Conservation (phyloP, 1,140 invertebrate genomes). For the Portunus trituberculatus region DNA sequence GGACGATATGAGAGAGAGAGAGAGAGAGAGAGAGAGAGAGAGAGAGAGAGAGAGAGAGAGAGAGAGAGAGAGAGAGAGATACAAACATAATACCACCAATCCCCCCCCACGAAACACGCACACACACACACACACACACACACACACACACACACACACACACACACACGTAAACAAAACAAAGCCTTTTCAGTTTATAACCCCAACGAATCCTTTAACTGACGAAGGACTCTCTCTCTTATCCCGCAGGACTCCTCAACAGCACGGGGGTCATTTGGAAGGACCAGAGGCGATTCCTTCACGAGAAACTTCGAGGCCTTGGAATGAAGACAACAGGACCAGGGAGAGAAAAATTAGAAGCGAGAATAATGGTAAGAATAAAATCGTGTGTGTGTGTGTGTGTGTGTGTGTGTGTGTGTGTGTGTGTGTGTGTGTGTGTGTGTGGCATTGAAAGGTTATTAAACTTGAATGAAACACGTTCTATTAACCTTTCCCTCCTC, state of each 20-base stretch:
- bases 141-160: too few relatives aligned
- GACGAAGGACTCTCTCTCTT: not conserved
- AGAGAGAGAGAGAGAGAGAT: not conserved
- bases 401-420: not conserved
- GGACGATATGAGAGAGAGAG: too few relatives aligned
- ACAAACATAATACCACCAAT: too few relatives aligned
- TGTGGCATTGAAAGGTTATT: not conserved
- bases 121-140: too few relatives aligned
- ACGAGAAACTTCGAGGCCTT: slow-evolving; percentile 85
- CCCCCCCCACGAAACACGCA: not conserved
- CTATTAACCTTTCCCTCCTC: not conserved
- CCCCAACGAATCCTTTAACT: not conserved
- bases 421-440: not conserved
- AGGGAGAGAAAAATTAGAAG: slow-evolving; percentile 91
- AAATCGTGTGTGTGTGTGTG: not conserved
- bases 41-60: slow-evolving; percentile 46
- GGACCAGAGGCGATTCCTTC: slow-evolving; percentile 93
- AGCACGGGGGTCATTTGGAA: slow-evolving; percentile 95
- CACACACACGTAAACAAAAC: too few relatives aligned
- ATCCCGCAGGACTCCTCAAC: slow-evolving; percentile 91
- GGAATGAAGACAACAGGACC: slow-evolving; percentile 90
- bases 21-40: slow-evolving; percentile 36
- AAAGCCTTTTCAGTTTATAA: not conserved
- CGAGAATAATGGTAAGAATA: slow-evolving; percentile 84
- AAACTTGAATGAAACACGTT: not conserved